Evolutionary conservation across 2,113 vertebrate genomes (phyloP), one percentile per base, ranked within the genome.

Genomic region (Plestiodon gilberti): DNA sequence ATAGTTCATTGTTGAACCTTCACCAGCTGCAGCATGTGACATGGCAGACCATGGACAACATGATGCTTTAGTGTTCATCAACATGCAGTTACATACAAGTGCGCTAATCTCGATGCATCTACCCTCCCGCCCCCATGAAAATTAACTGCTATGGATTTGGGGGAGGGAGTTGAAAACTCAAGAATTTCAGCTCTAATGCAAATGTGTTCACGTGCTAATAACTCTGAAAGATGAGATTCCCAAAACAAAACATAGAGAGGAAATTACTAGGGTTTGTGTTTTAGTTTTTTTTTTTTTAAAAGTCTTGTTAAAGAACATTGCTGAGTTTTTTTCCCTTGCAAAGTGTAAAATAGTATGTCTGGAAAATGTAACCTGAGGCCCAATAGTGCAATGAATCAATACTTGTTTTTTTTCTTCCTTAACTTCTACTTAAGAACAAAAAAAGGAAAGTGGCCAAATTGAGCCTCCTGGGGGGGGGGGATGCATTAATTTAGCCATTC

Each of bases 341-440:
- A 43, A 84, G 73, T 62, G 22, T 30, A 61, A 14, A 43, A 84
- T 57, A 62, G 22, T 28, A 59, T 57, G 33, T 3, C 70, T 67
- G 64, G 65, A 18, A 30, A 52, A 15, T 3, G 30, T 33, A 55
- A 15, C 1, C 13, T 61, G 3, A 62, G 77, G 23, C 48, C 67
- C 30, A 86, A 18, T 71, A 69, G 75, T n/a, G 33, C 33, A 84
- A 75, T 78, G 28, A 80, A 38, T 5, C 40, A 80, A 38, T 73
- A 55, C 33, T 35, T 62, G 3, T 69, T 64, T 22, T 40, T 48
- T 18, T 76, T 48, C 8, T 48, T 8, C 43, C 43, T 0, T 7
- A 71, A 81, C 15, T 52, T 74, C 0, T 0, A 0, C 2, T 0
- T 0, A 1, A 3, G n/a, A 70, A 52, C 67, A 83, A 33, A 33